Conservation (phyloP, 2,797 vertebrate genomes). For the Limnodromus scolopaceus region DNA sequence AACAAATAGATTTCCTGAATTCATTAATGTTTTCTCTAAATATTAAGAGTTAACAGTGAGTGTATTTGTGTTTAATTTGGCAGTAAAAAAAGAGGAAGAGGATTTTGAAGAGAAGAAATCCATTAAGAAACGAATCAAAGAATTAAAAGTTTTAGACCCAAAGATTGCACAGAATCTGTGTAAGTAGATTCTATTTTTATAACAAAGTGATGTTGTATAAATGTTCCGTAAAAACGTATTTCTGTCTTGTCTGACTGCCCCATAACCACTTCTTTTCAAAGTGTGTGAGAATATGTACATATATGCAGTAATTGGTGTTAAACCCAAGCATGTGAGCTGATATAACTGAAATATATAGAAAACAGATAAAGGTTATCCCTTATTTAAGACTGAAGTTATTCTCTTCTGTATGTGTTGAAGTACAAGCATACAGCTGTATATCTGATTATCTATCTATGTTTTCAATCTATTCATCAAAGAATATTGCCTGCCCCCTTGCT, state of each 20-base stretch:
- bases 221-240: background rate
- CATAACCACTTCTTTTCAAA: background rate
- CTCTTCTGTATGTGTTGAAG: background rate
- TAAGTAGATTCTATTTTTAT: conserved; percentile 78
- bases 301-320: background rate
- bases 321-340: background rate
- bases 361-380: background rate
- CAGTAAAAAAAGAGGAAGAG: conserved; percentile 90
- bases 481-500: rapidly evolving
- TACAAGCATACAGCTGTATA: background rate
- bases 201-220: background rate
- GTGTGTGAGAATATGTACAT: background rate
- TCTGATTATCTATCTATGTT: background rate
- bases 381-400: background rate
- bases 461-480: background rate
- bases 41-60: background rate
- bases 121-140: conserved; percentile 93
- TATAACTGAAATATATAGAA: background rate
- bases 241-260: background rate
- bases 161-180: conserved; percentile 98
- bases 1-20: background rate
- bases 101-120: conserved; percentile 89
- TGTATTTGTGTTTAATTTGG: conserved; percentile 37
- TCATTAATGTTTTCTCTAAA: background rate
- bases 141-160: conserved; percentile 93